Percentiles rank a stretch among this genome's conserved stretches.
phyloP scores from a whole-genome alignment of 1,140 invertebrate genomes.

The Heliconius melpomene region DNA sequence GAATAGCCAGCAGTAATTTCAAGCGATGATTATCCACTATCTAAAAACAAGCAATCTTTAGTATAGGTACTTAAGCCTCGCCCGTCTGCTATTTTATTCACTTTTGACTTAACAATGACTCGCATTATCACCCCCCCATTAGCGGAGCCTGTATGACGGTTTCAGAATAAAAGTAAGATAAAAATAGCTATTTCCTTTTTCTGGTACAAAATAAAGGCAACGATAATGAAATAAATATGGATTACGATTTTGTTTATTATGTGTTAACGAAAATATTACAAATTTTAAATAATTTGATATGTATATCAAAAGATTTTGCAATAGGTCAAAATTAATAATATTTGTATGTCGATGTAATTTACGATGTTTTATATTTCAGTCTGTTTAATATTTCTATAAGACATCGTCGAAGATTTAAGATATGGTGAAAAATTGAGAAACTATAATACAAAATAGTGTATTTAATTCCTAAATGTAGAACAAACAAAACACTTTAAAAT shows the following conservation, averaged over 20 bases:
- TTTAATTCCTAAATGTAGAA: too few relatives aligned
- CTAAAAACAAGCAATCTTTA: constrained; percentile 1
- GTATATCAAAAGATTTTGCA: too few relatives aligned
- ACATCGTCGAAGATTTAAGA: neutral
- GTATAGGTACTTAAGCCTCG: neutral
- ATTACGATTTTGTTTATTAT: too few relatives aligned
- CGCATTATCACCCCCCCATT: constrained; percentile 25
- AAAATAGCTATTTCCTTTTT: neutral
- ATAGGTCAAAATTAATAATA: too few relatives aligned
- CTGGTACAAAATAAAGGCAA: neutral
- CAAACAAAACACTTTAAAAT: too few relatives aligned
- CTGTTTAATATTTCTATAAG: neutral
- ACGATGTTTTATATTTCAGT: neutral
- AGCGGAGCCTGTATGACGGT: constrained; percentile 20
- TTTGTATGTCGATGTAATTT: too few relatives aligned
- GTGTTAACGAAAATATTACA: too few relatives aligned
- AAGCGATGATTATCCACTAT: neutral
- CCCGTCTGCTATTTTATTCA: constrained; percentile 30
- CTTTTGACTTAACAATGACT: constrained; percentile 27
- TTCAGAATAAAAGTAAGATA: constrained; percentile 13
- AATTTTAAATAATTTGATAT: too few relatives aligned
- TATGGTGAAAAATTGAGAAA: neutral
- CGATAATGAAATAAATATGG: too few relatives aligned
- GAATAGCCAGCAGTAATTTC: neutral
- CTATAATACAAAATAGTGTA: neutral